phyloP scores from a whole-genome alignment of 2,113 vertebrate species.

The Bos taurus region DNA sequence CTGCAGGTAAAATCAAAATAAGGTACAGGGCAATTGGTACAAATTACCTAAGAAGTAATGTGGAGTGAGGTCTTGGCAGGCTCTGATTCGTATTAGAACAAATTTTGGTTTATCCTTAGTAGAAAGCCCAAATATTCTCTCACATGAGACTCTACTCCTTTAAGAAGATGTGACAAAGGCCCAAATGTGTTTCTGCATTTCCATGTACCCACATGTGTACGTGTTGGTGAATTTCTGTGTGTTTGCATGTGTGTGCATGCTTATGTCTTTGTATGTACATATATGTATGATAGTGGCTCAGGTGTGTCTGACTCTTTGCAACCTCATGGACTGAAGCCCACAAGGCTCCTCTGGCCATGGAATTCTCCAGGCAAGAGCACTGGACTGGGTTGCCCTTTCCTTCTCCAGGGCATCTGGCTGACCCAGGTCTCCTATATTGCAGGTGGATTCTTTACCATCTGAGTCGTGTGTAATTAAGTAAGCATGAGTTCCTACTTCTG shows the following conservation, averaged over 20 bases:
- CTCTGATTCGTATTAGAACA: neutral
- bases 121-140: neutral
- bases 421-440: neutral
- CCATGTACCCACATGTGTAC: neutral
- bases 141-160: neutral
- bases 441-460: neutral
- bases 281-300: neutral
- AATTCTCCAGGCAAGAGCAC: neutral
- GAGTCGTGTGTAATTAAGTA: neutral
- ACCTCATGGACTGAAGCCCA: neutral
- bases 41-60: neutral
- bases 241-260: neutral
- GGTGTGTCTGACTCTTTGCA: neutral
- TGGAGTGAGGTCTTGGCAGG: neutral
- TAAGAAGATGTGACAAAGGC: neutral
- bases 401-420: neutral
- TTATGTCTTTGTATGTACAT: neutral
- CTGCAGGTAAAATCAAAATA: neutral
- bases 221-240: neutral
- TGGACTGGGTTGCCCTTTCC: neutral
- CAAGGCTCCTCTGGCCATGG: neutral
- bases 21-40: accelerated
- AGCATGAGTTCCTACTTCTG: neutral
- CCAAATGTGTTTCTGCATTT: neutral
- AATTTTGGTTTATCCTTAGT: neutral